A percentile compares a stretch with the other conserved stretches of the same genome.
These are phyloP conservation scores for Acholoe squamosa DNA, from an alignment of 2,888 invertebrate genomes.

Conservation along the genomic window DNA sequence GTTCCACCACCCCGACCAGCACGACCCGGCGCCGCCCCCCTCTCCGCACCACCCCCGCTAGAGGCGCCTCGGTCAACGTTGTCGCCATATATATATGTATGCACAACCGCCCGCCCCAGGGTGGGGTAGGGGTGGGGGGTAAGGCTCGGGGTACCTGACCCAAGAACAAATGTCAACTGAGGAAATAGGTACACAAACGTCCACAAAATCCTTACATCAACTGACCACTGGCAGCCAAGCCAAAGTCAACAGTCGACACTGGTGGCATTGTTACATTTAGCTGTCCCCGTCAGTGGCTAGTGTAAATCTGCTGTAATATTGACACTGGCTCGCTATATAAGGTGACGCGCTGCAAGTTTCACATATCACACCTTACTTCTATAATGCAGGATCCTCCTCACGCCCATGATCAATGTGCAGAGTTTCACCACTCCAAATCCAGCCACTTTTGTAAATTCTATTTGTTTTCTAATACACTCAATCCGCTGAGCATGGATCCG, in stretches of 20 bases:
- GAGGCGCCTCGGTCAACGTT: not conserved
- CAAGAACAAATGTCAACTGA: not conserved
- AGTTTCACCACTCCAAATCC: too few relatives aligned
- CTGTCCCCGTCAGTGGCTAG: not conserved
- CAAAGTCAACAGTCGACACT: not conserved
- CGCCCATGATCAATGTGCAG: too few relatives aligned
- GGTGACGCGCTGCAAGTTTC: too few relatives aligned
- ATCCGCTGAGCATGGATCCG: too few relatives aligned
- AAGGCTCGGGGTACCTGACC: not conserved
- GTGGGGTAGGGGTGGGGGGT: not conserved
- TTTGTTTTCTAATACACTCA: too few relatives aligned
- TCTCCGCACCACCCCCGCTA: not conserved
- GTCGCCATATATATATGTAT: not conserved
- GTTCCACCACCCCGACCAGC: not conserved
- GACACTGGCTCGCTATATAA: too few relatives aligned
- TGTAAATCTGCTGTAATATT: too few relatives aligned
- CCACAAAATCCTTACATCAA: not conserved
- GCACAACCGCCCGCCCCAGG: too few relatives aligned
- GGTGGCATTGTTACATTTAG: constrained; percentile 4
- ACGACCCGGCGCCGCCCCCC: not conserved
- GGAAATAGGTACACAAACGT: constrained; percentile 1
- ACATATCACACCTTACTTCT: too few relatives aligned
- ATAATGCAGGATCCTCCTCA: too few relatives aligned
- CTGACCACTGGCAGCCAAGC: not conserved
- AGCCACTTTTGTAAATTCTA: too few relatives aligned